Evolutionary conservation across 2,797 vertebrate species (phyloP), one percentile per base, ranked within the genome.

Genomic region (Remorina albescens): DNA sequence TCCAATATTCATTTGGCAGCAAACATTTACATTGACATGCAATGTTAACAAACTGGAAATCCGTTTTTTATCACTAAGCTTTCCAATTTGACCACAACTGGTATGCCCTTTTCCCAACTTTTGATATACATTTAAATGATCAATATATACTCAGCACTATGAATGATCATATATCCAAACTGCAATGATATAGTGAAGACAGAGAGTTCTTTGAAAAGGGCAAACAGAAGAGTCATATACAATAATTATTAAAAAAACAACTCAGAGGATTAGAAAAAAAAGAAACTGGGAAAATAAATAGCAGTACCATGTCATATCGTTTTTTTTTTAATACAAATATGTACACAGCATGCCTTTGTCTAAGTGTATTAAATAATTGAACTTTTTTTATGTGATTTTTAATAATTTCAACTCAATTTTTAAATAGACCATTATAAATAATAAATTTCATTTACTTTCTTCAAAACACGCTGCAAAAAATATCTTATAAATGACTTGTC

Each of bases 91-190:
- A 86, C 82, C 74, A 74, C 87, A 88, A 92, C 69, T 10, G 30
- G 57, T 58, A 39, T 92, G 91, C 90, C 91, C 90, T 94, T 93
- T 94, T 86, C 84, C 70, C 44, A 89, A 86, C 54, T 84, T 86
- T 85, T 71, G 58, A 71, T 67, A 82, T 81, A 46, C 81, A 79
- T 82, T 63, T 71, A 82, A 87, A 82, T 86, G 82, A 90, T 91
- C 87, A 82, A 93, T 93, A 87, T 69, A 58, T 51, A 80, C 89
- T 86, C 85, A 71, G 58, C 71, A 70, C 74, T 77, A 90, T 88
- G 84, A 91, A 85, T 91, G 82, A 90, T 88, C 81, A 71, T 76
- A 56, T 39, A 83, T 82, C 73, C 58, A 68, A 76, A 80, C 74
- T 50, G 76, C 67, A 61, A 23, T 84, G 73, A 87, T 64, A 59